These are phyloP conservation scores for Sterrhoptilus dennistouni DNA, from an alignment of 2,113 vertebrate genomes.

Conservation along the genomic window DNA sequence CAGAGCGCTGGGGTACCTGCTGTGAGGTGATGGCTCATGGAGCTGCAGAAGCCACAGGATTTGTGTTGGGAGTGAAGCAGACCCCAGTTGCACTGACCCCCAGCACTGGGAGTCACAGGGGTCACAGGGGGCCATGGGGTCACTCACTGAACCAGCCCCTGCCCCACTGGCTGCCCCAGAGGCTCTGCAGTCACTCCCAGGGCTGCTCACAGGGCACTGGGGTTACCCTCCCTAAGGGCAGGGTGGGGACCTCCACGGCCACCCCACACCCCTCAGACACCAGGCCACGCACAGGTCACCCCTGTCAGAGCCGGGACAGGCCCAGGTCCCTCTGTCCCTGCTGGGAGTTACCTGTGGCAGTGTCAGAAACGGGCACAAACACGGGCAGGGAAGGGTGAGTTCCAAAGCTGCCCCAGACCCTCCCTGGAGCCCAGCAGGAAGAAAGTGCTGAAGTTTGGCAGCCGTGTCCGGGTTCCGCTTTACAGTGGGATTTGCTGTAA, in stretches of 20 bases:
- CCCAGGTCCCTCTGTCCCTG: rapidly evolving
- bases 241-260: rapidly evolving
- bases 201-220: background rate
- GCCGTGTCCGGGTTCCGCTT: rapidly evolving
- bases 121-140: background rate
- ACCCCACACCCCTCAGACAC: rapidly evolving
- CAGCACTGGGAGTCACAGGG: no score
- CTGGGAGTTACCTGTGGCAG: background rate
- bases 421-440: rapidly evolving
- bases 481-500: background rate
- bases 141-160: rapidly evolving
- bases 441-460: background rate
- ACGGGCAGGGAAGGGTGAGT: rapidly evolving
- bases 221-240: background rate
- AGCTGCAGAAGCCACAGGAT: background rate
- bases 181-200: background rate
- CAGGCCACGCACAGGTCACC: rapidly evolving
- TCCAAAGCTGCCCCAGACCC: background rate
- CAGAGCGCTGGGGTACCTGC: rapidly evolving
- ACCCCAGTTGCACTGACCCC: rapidly evolving
- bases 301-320: no score
- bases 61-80: rapidly evolving
- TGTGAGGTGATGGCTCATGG: rapidly evolving
- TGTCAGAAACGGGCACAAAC: rapidly evolving
- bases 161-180: background rate